Evolutionary conservation across 2,113 vertebrate genomes (phyloP).

Genomic region (Hippocampus comes): DNA sequence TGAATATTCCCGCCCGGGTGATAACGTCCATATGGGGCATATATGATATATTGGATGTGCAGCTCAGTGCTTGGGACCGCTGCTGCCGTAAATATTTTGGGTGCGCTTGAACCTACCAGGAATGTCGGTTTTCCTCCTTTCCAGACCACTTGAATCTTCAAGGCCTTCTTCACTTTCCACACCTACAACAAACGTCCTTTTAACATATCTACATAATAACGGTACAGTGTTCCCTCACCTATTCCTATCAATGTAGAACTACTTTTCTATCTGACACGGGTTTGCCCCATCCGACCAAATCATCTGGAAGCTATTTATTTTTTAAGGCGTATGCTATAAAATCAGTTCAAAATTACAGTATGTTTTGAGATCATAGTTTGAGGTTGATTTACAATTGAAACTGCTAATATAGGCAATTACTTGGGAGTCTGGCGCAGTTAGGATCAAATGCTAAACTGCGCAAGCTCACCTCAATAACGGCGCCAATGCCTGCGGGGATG

Average conservation of each 20-base stretch:
- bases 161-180: slow-evolving; percentile 98
- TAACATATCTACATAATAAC: neutral
- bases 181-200: slow-evolving; percentile 68
- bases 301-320: neutral
- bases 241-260: too few species aligned
- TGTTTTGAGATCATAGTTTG: neutral
- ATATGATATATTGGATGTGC: too few species aligned
- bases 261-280: too few species aligned
- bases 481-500: slow-evolving; percentile 89
- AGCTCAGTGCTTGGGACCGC: neutral
- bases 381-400: neutral
- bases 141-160: slow-evolving; percentile 90
- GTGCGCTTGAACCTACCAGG: slow-evolving; percentile 69
- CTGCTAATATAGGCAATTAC: too few species aligned
- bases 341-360: too few species aligned
- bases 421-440: too few species aligned
- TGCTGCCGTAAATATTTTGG: neutral
- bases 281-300: neutral
- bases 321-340: neutral
- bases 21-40: too few species aligned
- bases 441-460: neutral
- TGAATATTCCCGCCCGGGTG: too few species aligned
- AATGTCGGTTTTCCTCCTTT: slow-evolving; percentile 78
- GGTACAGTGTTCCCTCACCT: too few species aligned
- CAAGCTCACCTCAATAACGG: slow-evolving; percentile 85